Percentiles rank a stretch among this genome's conserved stretches.
Evolutionary conservation across 1,140 invertebrate species (phyloP).

Genomic region (Trinorchestia longiramus): DNA sequence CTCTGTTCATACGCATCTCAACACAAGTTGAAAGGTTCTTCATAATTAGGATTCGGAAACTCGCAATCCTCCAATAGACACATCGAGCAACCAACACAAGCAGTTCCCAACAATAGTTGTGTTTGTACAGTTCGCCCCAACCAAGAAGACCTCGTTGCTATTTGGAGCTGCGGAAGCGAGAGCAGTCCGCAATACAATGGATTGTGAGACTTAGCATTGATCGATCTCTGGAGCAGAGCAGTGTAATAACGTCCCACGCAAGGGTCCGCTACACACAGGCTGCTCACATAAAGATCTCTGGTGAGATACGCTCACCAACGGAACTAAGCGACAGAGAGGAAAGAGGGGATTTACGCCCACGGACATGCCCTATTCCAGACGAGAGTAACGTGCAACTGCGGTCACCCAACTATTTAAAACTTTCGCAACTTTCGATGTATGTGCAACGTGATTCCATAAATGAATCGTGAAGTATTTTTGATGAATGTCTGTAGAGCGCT

Average conservation of each 20-base stretch:
- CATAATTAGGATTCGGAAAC: background rate
- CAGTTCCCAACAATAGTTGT: background rate
- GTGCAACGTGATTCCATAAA: background rate
- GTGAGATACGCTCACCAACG: background rate
- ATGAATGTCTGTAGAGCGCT: too few species aligned
- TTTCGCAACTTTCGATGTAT: background rate
- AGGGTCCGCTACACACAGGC: background rate
- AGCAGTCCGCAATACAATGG: constrained; percentile 16
- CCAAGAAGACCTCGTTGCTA: constrained; percentile 7
- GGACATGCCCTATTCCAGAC: background rate
- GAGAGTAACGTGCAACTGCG: background rate
- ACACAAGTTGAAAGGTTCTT: background rate
- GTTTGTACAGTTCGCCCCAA: constrained; percentile 15
- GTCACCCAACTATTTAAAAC: background rate
- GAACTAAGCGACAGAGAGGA: background rate
- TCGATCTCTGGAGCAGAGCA: constrained; percentile 28
- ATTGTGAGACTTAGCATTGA: constrained; percentile 34
- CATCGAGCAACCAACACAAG: background rate
- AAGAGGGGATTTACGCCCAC: background rate
- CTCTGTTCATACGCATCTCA: background rate
- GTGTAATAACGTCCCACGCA: constrained; percentile 14
- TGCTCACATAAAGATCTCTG: background rate
- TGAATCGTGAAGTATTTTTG: too few species aligned
- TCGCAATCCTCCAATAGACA: background rate
- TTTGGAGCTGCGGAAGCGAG: constrained; percentile 28